Base-by-base conservation (phyloP, 2,797 vertebrate species). In the Coranthus polyacanthus region DNA sequence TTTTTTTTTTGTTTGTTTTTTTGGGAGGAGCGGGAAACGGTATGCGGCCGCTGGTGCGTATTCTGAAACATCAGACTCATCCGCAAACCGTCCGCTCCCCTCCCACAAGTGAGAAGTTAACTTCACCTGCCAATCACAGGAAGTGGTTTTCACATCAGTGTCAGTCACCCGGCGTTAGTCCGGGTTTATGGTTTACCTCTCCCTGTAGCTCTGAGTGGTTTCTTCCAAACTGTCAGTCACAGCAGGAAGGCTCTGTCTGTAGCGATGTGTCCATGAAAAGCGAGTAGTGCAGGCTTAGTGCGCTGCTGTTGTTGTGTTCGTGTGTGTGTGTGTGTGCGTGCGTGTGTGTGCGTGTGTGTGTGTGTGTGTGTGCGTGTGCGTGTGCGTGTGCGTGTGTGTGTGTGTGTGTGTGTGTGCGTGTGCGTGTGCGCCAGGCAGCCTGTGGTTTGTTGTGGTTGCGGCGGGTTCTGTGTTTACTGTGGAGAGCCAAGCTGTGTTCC, bases 391-490 rank as follows among this genome's bases (percentile, higher is more conserved):
- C 62, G 69, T 70, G 55, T 61, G 34, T 69, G 72, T 58, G 65
- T 57, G 46, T 22, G 55, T 70, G 46, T 57, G 46, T 55, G 60
- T 52, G 62, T 32, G 62, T 39, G 51, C 22, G 64, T 18, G 57
- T 36, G 50, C 53, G 67, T 17, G 46, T 10, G 52, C 9, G 66
- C 62, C 75, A 82, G 68, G 60, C 61, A 39, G 84, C 79, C 81
- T 86, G 90, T 86, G 90, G 90, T 91, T 88, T 92, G 88, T 89
- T 91, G 82, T 88, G 87, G 76, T 90, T 87, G 88, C 63, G 82
- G 80, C 51, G 46, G 68, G 73, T 61, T 79, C 64, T 71, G 72
- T 90, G 88, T 90, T 92, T 89, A 89, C 87, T 36, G 67, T 82
- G 83, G 68, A 18, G 74, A 78, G 73, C 81, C 82, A 75, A 74